phyloP scores from a whole-genome alignment of 1,140 invertebrate genomes.

The Tachypleus tridentatus region DNA sequence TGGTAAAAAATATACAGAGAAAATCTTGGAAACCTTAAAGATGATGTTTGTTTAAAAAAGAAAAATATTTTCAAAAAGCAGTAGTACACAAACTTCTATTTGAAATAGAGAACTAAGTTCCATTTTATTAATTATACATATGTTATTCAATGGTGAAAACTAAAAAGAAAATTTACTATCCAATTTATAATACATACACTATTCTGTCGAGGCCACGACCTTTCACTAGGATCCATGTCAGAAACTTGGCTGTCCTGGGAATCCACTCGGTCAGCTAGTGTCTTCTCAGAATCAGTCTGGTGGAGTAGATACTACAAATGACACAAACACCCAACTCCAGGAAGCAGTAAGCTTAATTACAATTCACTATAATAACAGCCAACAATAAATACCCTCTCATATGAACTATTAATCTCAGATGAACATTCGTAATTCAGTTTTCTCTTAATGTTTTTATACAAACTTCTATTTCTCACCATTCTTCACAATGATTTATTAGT shows the following conservation, averaged over 20 bases:
- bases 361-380: background rate
- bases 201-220: slow-evolving; percentile 70
- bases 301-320: slow-evolving; percentile 4
- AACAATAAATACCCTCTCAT: background rate
- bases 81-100: too few relatives aligned
- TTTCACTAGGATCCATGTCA: slow-evolving; percentile 36
- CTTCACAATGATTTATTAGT: background rate
- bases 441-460: too few relatives aligned
- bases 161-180: background rate
- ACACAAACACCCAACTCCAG: background rate
- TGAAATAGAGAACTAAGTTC: background rate
- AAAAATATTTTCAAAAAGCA: too few relatives aligned
- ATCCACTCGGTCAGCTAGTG: slow-evolving; percentile 59
- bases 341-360: background rate
- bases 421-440: too few relatives aligned
- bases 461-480: background rate
- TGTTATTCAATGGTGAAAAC: background rate
- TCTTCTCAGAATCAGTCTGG: slow-evolving; percentile 64
- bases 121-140: background rate
- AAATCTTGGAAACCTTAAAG: too few relatives aligned
- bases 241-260: slow-evolving; percentile 75
- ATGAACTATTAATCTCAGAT: too few relatives aligned
- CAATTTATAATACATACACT: slow-evolving; percentile 46
- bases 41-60: too few relatives aligned
- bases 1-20: too few relatives aligned